Base-by-base conservation (phyloP, 2,113 vertebrate genomes). In the Chlorodrepanis virens region DNA sequence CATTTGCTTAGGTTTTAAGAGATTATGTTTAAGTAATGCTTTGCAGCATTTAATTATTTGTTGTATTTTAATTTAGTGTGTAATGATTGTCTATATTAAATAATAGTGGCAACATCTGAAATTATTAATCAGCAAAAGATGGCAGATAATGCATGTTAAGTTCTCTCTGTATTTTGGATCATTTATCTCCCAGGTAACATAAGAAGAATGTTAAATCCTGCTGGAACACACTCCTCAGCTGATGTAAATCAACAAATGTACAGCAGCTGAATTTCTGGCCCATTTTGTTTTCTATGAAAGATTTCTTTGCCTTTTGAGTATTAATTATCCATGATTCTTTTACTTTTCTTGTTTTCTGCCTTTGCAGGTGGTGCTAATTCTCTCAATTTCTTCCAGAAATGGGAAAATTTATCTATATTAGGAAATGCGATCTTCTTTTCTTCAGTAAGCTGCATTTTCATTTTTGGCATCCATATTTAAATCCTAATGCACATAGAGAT, bases 381-480 rank as follows among this genome's bases (percentile, higher is more conserved):
- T 63, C 65, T 39, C 37, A 64, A 22, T 79, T 82, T 92, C 74
- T 52, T 89, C 63, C 70, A 87, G 94, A 93, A 92, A 79, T 92
- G 47, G n/a, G 89, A 87, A 90, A 90, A 90, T 45, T 54, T 72
- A 69, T 93, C 90, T 97, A 64, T 95, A 95, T 93, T 77, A 95
- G 64, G 72, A 92, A 93, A n/a, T 37, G 9, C 60, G 33, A 72
- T 92, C 81, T 93, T 95, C 69, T 71, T 92, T 95, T 76, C 91
- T 91, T 91, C 80, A 96, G 29, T 84, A 91, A 87, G 90, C 89
- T 86, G 76, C 94, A 49, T 92, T 95, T 97, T 97, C 79, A 89
- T 95, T 94, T 96, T 94, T 91, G 82, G 70, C 96, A 89, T 93
- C 96, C 94, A 83, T 95, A 94, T 96, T 92, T 94, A 83, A 95